Evolutionary conservation across 2,888 invertebrate species (phyloP), one percentile per base, ranked within the genome.

Genomic region (Andrena flavipes): DNA sequence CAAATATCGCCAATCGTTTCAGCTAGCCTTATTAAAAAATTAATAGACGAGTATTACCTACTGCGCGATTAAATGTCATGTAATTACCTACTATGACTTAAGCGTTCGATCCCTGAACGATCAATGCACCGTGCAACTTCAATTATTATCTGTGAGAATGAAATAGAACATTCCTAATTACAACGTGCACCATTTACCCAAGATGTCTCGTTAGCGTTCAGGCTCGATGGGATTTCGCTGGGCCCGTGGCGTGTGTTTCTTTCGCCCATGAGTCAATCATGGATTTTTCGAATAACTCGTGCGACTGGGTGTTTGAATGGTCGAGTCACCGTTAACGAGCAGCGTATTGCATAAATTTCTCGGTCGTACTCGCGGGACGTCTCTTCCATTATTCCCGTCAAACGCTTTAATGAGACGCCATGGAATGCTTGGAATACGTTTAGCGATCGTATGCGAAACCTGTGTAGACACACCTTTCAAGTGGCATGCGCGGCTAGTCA

Each of bases 401-500:
- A 82, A 82, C 68, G 76, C 48, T 77, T 84, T 76, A 84, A 82
- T 68, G 82, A 75, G 78, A 69, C 78, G 42, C 69, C 51, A 33
- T 35, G 76, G 82, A 84, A 84, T 82, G 82, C 70, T 69, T 72
- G 82, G 78, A 78, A 78, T 77, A 77, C 62, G 78, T 72, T 84
- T 78, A 82, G 72, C 82, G 75, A 82, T 75, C 82, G 68, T 51
- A 35, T 72, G 74, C 72, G 82, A 82, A 78, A 78, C 80, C 69
- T 67, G 64, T 70, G 75, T 54, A 72, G 75, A 65, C 80, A 80
- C 76, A 80, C 82, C 80, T 82, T 76, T 76, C 82, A n/a, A 60
- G 67, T 59, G 73, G 82, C 80, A 80, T 80, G 77, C 69, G 72
- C 68, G 70, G 72, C 82, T 82, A 84, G 75, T 84, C 84, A 84